phyloP scores from a whole-genome alignment of 2,888 invertebrate species.

The Caenorhabditis virilis region DNA sequence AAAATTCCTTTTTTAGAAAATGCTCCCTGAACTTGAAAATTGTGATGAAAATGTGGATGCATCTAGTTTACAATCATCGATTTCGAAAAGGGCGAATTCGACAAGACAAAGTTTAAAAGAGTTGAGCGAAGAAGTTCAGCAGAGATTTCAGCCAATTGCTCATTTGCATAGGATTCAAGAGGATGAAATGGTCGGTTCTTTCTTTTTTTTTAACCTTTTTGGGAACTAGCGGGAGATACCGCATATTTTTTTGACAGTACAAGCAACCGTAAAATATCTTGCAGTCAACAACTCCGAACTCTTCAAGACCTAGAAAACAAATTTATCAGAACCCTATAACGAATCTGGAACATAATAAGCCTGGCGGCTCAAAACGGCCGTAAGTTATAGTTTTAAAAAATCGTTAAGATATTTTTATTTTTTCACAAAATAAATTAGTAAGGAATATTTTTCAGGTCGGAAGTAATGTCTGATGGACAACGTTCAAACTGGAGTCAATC shows the following conservation, averaged over 20 bases:
- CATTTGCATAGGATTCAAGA: constrained; percentile 28
- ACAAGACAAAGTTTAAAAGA: constrained; percentile 38
- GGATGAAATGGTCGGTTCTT: constrained; percentile 26
- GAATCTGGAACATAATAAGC: too few species aligned
- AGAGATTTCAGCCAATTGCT: constrained; percentile 26
- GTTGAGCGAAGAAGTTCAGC: constrained; percentile 31
- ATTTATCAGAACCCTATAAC: too few species aligned
- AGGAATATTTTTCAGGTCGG: too few species aligned
- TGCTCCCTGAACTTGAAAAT: constrained; percentile 37
- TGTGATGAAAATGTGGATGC: constrained; percentile 22
- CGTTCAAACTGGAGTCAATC: constrained; percentile 34
- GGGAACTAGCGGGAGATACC: too few species aligned
- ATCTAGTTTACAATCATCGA: constrained; percentile 39
- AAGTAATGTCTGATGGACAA: constrained; percentile 24
- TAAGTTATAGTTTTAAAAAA: too few species aligned
- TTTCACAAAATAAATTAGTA: too few species aligned
- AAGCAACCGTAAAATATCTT: too few species aligned
- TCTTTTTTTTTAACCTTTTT: too few species aligned
- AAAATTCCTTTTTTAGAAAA: constrained; percentile 26
- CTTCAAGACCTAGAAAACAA: too few species aligned
- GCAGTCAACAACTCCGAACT: too few species aligned
- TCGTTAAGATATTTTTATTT: background rate
- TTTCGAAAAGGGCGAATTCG: constrained; percentile 36
- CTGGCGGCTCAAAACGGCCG: too few species aligned
- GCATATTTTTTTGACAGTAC: too few species aligned